Base-by-base conservation (phyloP, 2,888 invertebrate species). In the Xestia sexstrigata region DNA sequence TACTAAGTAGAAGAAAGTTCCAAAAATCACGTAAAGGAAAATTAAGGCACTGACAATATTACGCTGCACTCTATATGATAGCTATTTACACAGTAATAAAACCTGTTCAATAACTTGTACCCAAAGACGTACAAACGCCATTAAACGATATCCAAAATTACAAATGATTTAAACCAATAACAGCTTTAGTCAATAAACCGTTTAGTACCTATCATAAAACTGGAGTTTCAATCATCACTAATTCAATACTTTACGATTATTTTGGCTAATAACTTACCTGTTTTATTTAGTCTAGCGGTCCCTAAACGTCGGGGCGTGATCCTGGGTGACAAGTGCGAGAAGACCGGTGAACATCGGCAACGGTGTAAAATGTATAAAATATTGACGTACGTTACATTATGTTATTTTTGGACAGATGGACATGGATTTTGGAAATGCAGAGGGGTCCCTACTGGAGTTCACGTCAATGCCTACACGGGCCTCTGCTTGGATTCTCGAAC, bases 301-400 rank as follows among this genome's bases (percentile, higher is more conserved):
- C 65, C 81, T 88, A 89, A 88, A 78, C 79, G 83, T 88, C 88
- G 20, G 55, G 86, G 79, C 79, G 81, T 88, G 84, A 89, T 86
- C 77, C 68, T 73, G 45, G 42, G 47, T 68, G 81, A 83, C 88
- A 88, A 88, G 86, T 88, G 77, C 70, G 83, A 73, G 81, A 75
- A 76, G 74, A 68, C 58, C 79, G 75, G 76, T 77, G 79, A 66
- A 76, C 49, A 88, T 87, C 89, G 79, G 88, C 89, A 90, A 92
- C 92, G 90, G 88, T 90, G 91, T 95, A 93, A 95, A 94, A 88
- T 92, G 87, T 93, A 92, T 93, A 94, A 95, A 94, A 94, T 95
- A 95, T 95, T 91, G 94, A 92, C 90, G 90, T 83, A 83, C 87
- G 85, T 89, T 87, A 89, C 86, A 84, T 83, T 84, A 81, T 68